Percentiles rank a stretch among this genome's conserved stretches.
Evolutionary conservation across 2,113 vertebrate species (phyloP).

Genomic region (Myotis yumanensis): DNA sequence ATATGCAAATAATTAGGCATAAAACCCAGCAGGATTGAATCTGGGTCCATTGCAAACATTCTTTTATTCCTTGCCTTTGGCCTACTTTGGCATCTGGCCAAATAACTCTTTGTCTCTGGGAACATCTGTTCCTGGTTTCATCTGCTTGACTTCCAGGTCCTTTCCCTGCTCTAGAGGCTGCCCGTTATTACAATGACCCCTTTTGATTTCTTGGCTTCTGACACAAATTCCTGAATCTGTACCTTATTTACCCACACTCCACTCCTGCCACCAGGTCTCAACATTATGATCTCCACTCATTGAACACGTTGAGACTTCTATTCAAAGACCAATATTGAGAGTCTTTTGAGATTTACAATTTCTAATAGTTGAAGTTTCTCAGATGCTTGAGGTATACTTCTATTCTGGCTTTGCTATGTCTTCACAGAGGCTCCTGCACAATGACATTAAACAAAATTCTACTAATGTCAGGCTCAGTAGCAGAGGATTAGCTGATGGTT

Average conservation of each 20-base stretch:
- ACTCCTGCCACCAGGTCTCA: neutral
- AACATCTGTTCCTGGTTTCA: slow-evolving; percentile 33
- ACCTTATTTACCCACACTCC: neutral
- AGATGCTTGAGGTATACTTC: neutral
- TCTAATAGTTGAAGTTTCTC: neutral
- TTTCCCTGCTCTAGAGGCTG: neutral
- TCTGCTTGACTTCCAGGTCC: neutral
- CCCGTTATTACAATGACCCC: neutral
- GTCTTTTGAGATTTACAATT: neutral
- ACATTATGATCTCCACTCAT: neutral
- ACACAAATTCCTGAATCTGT: neutral
- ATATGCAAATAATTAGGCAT: neutral
- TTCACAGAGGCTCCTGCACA: neutral
- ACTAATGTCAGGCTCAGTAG: neutral
- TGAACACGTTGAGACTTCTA: neutral
- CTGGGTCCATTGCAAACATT: neutral
- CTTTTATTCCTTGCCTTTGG: neutral
- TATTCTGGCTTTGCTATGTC: neutral
- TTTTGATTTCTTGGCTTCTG: neutral
- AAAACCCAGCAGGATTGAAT: neutral
- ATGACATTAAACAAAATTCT: neutral
- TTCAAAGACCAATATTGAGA: neutral
- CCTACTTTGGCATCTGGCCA: neutral
- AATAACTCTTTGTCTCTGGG: neutral
- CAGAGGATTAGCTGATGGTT: neutral